phyloP scores from a whole-genome alignment of 2,888 invertebrate genomes.

The Halocaridina rubra region DNA sequence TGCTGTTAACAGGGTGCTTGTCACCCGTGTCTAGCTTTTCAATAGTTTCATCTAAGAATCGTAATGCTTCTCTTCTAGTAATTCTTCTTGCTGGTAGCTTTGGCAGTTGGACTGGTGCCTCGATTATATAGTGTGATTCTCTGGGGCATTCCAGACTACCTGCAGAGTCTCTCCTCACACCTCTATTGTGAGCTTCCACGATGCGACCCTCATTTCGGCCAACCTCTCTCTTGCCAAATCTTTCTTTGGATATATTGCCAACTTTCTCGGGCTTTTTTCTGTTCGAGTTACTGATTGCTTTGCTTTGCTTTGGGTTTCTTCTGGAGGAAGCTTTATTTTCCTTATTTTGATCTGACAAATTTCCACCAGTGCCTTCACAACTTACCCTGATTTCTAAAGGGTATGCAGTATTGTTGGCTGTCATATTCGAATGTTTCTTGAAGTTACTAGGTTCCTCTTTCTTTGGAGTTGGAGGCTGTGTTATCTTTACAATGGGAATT shows the following conservation, averaged over 20 bases:
- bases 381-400: neutral
- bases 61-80: neutral
- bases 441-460: neutral
- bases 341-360: neutral
- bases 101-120: conserved; percentile 21
- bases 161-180: neutral
- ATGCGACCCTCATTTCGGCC: neutral
- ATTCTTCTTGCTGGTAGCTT: neutral
- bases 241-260: neutral
- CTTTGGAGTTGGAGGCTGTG: too few species aligned
- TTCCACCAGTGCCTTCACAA: neutral
- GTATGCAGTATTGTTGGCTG: neutral
- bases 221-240: neutral
- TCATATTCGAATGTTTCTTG: neutral
- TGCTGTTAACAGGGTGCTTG: neutral
- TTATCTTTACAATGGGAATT: neutral
- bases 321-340: neutral
- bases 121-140: conserved; percentile 46
- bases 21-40: neutral
- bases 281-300: neutral
- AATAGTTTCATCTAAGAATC: neutral
- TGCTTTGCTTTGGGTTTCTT: neutral
- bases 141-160: neutral
- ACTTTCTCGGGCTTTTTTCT: neutral
- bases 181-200: too few species aligned